Base-by-base conservation (phyloP, 1,140 invertebrate species). In the Chymomyza costata region DNA sequence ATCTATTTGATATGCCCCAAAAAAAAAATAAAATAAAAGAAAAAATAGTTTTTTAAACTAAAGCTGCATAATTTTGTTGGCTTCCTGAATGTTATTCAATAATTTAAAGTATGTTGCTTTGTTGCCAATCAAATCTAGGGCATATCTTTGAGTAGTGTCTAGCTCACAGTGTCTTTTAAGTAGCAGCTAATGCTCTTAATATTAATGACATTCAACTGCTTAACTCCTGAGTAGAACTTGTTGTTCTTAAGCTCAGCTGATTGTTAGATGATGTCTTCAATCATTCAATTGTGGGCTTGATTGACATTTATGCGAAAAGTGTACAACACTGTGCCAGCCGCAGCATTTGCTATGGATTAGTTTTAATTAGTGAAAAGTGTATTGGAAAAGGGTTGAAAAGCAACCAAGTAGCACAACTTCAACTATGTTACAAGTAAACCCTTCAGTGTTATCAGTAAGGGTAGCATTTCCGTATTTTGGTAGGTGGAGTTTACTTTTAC, bases 271-370 rank as follows among this genome's bases (percentile, higher is more conserved):
- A 60, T 56, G 73, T 83, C 68, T 83, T 83, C 80, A 83, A 83
- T 83, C 80, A 83, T 83, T 83, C 66, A 76, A 83, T 83, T 68
- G 63, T 41, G 48, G 35, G 41, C 46, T 57, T 65, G 68, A 65
- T 81, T 83, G 80, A 83, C 80, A 83, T 65, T 83, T 78, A 83
- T 83, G 69, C 50, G 81, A 76, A 76, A 70, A 78, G 65, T 48
- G 30, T 61, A 63, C 56, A 71, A 53, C 63, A 61, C 32, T 60
- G 52, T 64, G 50, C 50, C 35, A 18, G 37, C 6, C 31, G 7
- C 28, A 48, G 43, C 34, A 40, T 46, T 60, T 70, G 11, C 45
- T 19, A 37, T 49, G 71, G 69, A 69, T 80, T 82, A 80, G 68
- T 74, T 80, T 81, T 81, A 80, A 80, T 80, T 80, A 81, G 74